Evolutionary conservation across 2,113 vertebrate species (phyloP), one percentile per base, ranked within the genome.

Genomic region (Pyrgilauda ruficollis): DNA sequence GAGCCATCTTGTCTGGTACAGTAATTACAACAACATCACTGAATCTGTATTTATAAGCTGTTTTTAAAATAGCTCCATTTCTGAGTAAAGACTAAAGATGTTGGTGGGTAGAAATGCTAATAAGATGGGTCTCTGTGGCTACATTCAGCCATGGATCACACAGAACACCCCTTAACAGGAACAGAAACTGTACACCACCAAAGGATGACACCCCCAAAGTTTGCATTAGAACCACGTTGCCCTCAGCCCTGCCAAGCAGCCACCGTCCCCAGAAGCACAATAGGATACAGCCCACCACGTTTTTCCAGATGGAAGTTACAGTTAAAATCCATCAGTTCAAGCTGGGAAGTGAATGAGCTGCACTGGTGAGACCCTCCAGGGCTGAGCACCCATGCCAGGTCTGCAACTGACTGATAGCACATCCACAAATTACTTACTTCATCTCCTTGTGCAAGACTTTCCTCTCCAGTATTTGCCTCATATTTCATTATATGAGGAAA

Each of bases 31-130:
- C 72, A 92, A 72, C 87, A 91, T 87, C 59, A 88, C 35, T 72
- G 76, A 81, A 90, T 95, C 81, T 85, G 56, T 93, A 95, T 95
- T 95, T 79, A 87, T 46, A 56, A 74, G 31, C 49, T 79, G 70
- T 87, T 96, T 97, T 96, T 81, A 94, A 94, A 96, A 92, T 83
- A 78, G 31, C 56, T 93, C 74, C 58, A 50, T 87, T 93, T 93
- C 59, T 92, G 68, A 95, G 62, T 35, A 30, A 87, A 92, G 73
- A 55, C 31, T 73, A 30, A 86, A 87, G 92, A 66, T 81, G 69
- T 75, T 95, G 94, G 52, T 89, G 79, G 56, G 59, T 55, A 94
- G 78, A 94, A 96, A 79, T 79, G 69, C 37, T 90, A 87, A 53
- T 87, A 47, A 73, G 53, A 68, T 47, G 63, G 5, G 37, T 50